Evolutionary conservation across 2,797 vertebrate genomes (phyloP), one percentile per base, ranked within the genome.

Genomic region (Lophotriccus pileatus): DNA sequence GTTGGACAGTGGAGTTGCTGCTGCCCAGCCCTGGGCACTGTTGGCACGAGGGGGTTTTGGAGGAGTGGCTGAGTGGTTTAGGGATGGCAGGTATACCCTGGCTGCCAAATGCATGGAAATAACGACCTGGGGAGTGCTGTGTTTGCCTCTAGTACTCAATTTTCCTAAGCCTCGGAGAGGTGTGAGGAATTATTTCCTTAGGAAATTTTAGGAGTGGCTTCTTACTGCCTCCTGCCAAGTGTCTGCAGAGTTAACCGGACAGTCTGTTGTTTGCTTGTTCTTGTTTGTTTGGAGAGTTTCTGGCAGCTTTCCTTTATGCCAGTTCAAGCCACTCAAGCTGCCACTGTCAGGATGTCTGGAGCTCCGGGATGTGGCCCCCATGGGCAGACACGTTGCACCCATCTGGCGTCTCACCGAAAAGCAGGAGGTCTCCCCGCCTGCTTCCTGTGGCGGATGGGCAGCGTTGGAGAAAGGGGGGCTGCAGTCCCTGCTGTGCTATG

Each of bases 291-390:
- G 92, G 87, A 91, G 82, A 90, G 64, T 22, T 88, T 86, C 83
- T 88, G 92, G 93, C 85, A 94, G 90, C 53, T 91, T 94, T 88
- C 92, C 95, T 95, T 41, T 28, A 39, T 92, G 95, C 89, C 90
- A 88, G 78, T 85, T 93, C 37, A 88, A 85, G 75, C 93, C 89
- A 56, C 90, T 96, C 76, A 84, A 93, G 95, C 89, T 94, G 90
- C 87, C 23, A 0, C 78, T 80, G 89, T 93, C 94, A 93, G 91
- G 56, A 74, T 84, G 87, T 85, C 89, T 94, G 93, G 69, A 85
- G 91, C 94, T 88, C 63, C 0, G 3, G 76, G 81, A 92, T 13
- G 5, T 5, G 66, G 47, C 60, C 55, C 73, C 76, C 4, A 0
- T 12, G n/a, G 73, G 80, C 92, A 77, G 91, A 41, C 0, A 0